Evolutionary conservation across 2,888 invertebrate genomes (phyloP).

Genomic region (Plagiodera versicolora): DNA sequence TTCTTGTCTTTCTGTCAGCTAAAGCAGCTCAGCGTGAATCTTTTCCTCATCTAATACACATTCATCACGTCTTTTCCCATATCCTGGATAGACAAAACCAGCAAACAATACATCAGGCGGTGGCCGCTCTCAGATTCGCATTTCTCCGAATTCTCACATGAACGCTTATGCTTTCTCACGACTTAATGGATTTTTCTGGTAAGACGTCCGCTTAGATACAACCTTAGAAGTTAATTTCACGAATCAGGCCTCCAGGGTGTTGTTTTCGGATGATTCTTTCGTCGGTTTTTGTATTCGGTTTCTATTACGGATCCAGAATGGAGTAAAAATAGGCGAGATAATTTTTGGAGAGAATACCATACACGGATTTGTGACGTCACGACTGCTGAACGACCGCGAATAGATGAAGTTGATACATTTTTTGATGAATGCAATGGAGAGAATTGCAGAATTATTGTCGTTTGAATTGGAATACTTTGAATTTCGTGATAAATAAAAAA

Average conservation of each 20-base stretch:
- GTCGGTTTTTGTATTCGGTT: constrained; percentile 1
- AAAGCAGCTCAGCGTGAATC: not conserved
- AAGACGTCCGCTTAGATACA: constrained; percentile 16
- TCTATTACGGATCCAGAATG: not conserved
- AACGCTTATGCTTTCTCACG: constrained; percentile 21
- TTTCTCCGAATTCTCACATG: constrained; percentile 20
- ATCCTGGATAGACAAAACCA: not conserved
- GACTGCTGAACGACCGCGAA: too few relatives aligned
- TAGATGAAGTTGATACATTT: too few relatives aligned
- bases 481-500: too few relatives aligned
- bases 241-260: constrained; percentile 15
- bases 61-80: not conserved
- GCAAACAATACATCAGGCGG: not conserved
- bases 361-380: too few relatives aligned
- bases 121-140: constrained; percentile 5
- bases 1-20: not conserved
- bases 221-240: constrained; percentile 19
- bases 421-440: too few relatives aligned
- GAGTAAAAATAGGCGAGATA: not conserved
- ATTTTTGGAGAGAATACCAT: too few relatives aligned
- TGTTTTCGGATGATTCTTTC: constrained; percentile 13
- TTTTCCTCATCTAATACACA: not conserved
- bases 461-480: too few relatives aligned
- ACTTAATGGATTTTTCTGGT: constrained; percentile 26
- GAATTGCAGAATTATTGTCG: too few relatives aligned